Percentiles rank a stretch among this genome's conserved stretches.
Conservation (phyloP, 1,140 invertebrate species). For the Drosophila takahashii region DNA sequence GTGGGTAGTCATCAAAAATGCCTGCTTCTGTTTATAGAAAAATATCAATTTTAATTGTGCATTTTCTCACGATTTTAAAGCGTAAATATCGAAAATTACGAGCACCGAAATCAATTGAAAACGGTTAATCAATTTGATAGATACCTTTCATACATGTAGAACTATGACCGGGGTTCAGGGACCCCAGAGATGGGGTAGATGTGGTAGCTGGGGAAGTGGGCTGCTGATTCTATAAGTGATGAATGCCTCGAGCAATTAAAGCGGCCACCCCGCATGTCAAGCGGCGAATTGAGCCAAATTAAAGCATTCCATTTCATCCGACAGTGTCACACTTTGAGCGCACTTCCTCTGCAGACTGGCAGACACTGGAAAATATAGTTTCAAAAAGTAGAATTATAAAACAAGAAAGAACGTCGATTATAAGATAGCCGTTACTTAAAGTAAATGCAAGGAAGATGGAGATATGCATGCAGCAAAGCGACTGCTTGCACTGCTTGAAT, state of each 20-base stretch:
- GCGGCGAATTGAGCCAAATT: conserved; percentile 79
- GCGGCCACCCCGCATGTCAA: conserved; percentile 79
- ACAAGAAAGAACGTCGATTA: no score
- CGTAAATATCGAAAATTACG: conserved; percentile 40
- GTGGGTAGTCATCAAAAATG: no score
- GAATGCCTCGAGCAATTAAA: conserved; percentile 70
- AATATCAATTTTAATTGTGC: conserved; percentile 76
- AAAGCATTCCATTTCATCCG: conserved; percentile 80
- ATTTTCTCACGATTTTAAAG: conserved; percentile 75
- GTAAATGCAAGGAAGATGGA: no score
- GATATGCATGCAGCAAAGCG: no score
- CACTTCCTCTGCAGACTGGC: conserved; percentile 63
- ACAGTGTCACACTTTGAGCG: conserved; percentile 76
- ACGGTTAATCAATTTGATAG: conserved; percentile 21
- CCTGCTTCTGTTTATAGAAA: conserved; percentile 62
- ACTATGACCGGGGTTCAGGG: conserved; percentile 34
- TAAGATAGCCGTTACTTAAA: no score
- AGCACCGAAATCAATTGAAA: conserved; percentile 31
- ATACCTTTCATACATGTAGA: conserved; percentile 21
- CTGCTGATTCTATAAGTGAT: conserved; percentile 37
- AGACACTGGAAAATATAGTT: conserved; percentile 9
- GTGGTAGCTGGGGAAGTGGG: neutral
- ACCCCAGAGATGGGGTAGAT: neutral
- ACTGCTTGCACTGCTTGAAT: no score
- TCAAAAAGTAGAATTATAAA: neutral